Percentiles rank a stretch among this genome's conserved stretches.
These are phyloP conservation scores for Dryobotodes eremita DNA, from an alignment of 2,888 invertebrate species.

Conservation along the genomic window DNA sequence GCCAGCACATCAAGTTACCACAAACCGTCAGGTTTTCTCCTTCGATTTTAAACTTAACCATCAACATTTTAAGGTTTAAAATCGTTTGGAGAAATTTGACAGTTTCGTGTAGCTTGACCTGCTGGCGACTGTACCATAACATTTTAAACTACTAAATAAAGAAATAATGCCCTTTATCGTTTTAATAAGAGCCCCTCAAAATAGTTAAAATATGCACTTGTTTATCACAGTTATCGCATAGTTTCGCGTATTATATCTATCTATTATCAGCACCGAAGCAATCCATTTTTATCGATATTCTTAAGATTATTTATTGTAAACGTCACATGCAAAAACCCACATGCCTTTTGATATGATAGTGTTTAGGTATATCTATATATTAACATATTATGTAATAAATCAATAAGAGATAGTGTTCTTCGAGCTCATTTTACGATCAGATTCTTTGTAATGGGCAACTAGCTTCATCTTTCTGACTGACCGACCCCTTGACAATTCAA, in stretches of 20 bases:
- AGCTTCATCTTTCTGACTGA: too few species aligned
- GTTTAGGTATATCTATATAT: background rate
- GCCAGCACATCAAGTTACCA: too few species aligned
- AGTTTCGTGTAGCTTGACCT: too few species aligned
- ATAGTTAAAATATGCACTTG: slow-evolving; percentile 1
- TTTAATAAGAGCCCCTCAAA: background rate
- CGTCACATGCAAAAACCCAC: slow-evolving; percentile 7
- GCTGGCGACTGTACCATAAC: too few species aligned
- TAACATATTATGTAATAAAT: background rate
- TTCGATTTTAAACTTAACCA: too few species aligned
- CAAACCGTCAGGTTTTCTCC: too few species aligned
- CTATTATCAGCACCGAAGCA: slow-evolving; percentile 40
- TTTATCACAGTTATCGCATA: slow-evolving; percentile 39
- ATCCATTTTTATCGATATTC: slow-evolving; percentile 53
- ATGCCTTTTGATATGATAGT: slow-evolving; percentile 1
- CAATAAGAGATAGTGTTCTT: background rate
- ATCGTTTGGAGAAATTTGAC: too few species aligned
- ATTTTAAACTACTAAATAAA: too few species aligned
- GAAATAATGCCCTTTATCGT: too few species aligned
- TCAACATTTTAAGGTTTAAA: too few species aligned
- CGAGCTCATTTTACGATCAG: background rate
- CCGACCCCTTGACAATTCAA: too few species aligned
- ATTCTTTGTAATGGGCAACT: too few species aligned
- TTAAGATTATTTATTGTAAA: slow-evolving; percentile 37
- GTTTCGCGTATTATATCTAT: slow-evolving; percentile 25